A percentile compares a stretch with the other conserved stretches of the same genome.
phyloP scores from a whole-genome alignment of 2,888 invertebrate genomes.

The Nudaria mundana region DNA sequence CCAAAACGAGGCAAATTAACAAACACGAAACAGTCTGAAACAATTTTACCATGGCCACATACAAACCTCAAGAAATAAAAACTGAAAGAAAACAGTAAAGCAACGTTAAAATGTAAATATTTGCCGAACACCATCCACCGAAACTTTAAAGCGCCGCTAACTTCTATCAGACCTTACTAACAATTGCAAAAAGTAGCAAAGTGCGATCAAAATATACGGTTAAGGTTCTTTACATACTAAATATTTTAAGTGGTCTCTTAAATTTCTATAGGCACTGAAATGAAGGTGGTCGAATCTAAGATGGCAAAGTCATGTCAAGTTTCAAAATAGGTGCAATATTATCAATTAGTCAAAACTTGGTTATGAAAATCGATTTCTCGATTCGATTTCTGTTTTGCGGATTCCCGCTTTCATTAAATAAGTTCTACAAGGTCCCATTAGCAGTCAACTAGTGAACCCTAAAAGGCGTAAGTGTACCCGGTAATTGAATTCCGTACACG shows the following conservation, averaged over 20 bases:
- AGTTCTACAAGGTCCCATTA: not conserved
- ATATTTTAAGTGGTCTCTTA: not conserved
- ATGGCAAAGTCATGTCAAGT: no score
- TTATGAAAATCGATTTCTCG: not conserved
- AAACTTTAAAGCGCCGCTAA: slow-evolving; percentile 66
- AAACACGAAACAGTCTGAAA: slow-evolving; percentile 51
- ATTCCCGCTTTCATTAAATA: not conserved
- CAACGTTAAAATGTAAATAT: slow-evolving; percentile 69
- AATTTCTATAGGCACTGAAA: not conserved
- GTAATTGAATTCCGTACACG: slow-evolving; percentile 71
- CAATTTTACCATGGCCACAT: slow-evolving; percentile 57
- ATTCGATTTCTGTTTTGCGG: no score
- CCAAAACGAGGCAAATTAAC: slow-evolving; percentile 42
- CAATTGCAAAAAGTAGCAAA: slow-evolving; percentile 40
- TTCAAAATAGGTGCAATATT: no score
- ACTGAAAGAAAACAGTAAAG: slow-evolving; percentile 49
- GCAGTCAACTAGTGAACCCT: slow-evolving; percentile 33
- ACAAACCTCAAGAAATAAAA: slow-evolving; percentile 58
- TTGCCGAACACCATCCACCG: slow-evolving; percentile 60
- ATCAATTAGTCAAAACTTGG: not conserved
- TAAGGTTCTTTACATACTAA: slow-evolving; percentile 5
- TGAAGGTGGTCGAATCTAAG: no score
- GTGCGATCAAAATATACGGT: slow-evolving; percentile 4
- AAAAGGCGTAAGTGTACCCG: slow-evolving; percentile 47
- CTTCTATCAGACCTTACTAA: slow-evolving; percentile 52